Evolutionary conservation across 2,113 vertebrate genomes (phyloP).

Genomic region (Equus quagga): DNA sequence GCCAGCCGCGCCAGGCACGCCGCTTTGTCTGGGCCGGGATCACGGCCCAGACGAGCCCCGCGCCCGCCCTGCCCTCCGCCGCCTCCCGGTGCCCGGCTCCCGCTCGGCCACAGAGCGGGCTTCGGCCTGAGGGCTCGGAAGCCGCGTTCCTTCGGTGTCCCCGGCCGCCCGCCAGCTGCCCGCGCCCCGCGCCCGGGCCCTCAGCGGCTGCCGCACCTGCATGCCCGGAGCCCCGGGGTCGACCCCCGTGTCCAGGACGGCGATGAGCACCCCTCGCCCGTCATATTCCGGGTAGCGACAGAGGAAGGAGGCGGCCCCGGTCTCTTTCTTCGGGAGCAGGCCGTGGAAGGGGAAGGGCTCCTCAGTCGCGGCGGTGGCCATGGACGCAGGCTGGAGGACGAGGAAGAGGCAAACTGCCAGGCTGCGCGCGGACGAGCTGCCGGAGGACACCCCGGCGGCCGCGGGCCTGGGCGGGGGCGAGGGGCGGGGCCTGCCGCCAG

Average conservation of each 20-base stretch:
- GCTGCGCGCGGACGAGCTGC: not conserved
- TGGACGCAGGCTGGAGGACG: conserved; percentile 75
- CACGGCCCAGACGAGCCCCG: not conserved
- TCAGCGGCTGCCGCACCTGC: conserved; percentile 90
- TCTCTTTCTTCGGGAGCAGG: conserved; percentile 97
- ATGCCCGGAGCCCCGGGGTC: conserved; percentile 98
- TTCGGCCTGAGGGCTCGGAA: not conserved
- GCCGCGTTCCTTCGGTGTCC: not conserved
- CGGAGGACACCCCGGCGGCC: not conserved
- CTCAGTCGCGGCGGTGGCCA: conserved; percentile 92
- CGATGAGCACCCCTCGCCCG: conserved; percentile 95
- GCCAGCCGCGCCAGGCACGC: not conserved
- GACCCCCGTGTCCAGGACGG: conserved; percentile 97
- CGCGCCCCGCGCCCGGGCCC: conserved; percentile 31
- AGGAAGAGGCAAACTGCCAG: conserved; percentile 31
- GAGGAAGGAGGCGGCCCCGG: conserved; percentile 94
- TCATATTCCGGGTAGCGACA: conserved; percentile 95
- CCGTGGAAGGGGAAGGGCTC: conserved; percentile 97
- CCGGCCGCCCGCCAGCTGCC: not conserved
- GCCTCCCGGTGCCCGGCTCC: not conserved
- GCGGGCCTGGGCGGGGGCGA: not conserved
- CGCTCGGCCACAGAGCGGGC: not conserved
- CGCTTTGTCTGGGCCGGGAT: conserved; percentile 51
- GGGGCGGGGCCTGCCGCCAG: conserved; percentile 19
- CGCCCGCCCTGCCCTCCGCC: not conserved